These are phyloP conservation scores for Sthenelais limicola DNA, from an alignment of 2,888 invertebrate species.

Conservation along the genomic window DNA sequence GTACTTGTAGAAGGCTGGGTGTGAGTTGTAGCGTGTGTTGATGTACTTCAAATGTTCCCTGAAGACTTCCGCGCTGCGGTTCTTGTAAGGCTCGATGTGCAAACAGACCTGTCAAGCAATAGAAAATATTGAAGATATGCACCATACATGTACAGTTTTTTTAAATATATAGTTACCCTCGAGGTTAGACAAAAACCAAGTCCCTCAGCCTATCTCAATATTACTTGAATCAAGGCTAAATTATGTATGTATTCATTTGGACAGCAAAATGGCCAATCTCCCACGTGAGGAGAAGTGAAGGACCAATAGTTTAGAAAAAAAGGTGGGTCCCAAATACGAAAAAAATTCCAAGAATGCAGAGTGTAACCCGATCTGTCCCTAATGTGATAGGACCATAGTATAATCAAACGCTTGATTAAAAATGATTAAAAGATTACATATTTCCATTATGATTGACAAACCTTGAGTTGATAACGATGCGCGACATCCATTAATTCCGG, in stretches of 20 bases:
- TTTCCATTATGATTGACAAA: slow-evolving; percentile 60
- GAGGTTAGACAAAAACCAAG: too few species aligned
- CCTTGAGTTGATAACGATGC: slow-evolving; percentile 68
- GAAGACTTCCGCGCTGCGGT: slow-evolving; percentile 62
- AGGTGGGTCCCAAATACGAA: too few species aligned
- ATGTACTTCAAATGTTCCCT: slow-evolving; percentile 71
- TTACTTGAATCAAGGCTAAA: too few species aligned
- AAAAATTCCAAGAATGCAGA: too few species aligned
- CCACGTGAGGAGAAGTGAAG: slow-evolving; percentile 1
- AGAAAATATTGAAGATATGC: background rate
- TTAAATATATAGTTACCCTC: too few species aligned
- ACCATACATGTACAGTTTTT: too few species aligned
- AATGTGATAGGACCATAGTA: too few species aligned
- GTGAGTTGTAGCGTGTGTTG: slow-evolving; percentile 73
- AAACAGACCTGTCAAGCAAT: slow-evolving; percentile 74
- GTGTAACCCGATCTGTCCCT: too few species aligned
- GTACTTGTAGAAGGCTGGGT: slow-evolving; percentile 76
- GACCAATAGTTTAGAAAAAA: slow-evolving; percentile 1
- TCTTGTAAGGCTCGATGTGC: slow-evolving; percentile 77
- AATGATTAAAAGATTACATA: background rate
- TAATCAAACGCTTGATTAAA: too few species aligned
- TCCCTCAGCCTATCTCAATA: too few species aligned
- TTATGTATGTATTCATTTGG: too few species aligned
- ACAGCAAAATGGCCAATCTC: too few species aligned
- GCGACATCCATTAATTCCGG: slow-evolving; percentile 67